Evolutionary conservation across 2,113 vertebrate species (phyloP).

Genomic region (Pelobates fuscus): DNA sequence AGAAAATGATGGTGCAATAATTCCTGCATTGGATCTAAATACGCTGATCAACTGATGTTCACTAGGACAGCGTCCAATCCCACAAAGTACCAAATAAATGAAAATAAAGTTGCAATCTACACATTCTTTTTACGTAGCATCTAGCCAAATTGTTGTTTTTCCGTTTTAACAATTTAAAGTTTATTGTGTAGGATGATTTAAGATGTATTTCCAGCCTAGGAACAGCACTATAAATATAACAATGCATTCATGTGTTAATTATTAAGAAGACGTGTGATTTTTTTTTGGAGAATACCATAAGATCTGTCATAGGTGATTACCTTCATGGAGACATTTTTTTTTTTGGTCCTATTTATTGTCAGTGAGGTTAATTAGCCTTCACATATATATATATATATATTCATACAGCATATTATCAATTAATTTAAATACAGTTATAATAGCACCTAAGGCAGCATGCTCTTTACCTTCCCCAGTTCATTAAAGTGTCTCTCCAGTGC

Average conservation of each 20-base stretch:
- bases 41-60: background rate
- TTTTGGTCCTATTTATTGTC: background rate
- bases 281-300: background rate
- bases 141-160: no score
- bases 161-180: no score
- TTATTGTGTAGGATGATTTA: no score
- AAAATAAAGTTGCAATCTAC: background rate
- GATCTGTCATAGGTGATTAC: background rate
- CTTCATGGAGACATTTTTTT: background rate
- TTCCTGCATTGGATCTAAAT: conserved; percentile 4
- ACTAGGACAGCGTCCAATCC: conserved; percentile 12
- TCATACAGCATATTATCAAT: background rate
- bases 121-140: background rate
- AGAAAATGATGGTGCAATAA: conserved; percentile 1
- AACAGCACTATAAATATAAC: background rate
- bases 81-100: background rate
- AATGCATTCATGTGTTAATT: background rate
- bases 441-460: background rate
- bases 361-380: background rate
- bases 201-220: background rate
- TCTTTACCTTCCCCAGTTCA: background rate
- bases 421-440: background rate
- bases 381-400: background rate
- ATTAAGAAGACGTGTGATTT: background rate
- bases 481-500: no score